A percentile compares a stretch with the other conserved stretches of the same genome.
These are phyloP conservation scores for Ochlodes sylvanus DNA, from an alignment of 2,888 invertebrate species.

Conservation along the genomic window DNA sequence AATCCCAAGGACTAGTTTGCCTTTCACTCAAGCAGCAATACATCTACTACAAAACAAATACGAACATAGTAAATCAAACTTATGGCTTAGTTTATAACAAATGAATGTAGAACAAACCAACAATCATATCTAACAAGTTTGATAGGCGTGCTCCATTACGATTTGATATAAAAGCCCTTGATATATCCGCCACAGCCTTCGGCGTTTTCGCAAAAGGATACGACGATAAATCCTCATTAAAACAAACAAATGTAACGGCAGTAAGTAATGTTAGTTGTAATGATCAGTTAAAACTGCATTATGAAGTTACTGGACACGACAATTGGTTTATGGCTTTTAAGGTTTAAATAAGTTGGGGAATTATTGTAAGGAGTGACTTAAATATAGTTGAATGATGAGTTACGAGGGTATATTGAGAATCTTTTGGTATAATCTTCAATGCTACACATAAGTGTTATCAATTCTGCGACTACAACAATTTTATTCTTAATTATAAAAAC, in stretches of 20 bases:
- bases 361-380: no score
- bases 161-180: constrained; percentile 26
- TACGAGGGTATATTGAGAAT: no score
- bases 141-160: constrained; percentile 24
- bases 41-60: neutral
- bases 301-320: constrained; percentile 38
- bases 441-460: no score
- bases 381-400: no score
- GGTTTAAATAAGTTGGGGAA: neutral
- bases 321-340: constrained; percentile 44
- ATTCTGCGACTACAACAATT: no score
- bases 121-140: constrained; percentile 23
- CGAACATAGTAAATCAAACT: neutral
- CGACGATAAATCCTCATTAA: constrained; percentile 33
- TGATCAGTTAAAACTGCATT: constrained; percentile 22
- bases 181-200: constrained; percentile 18
- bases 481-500: no score
- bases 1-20: neutral
- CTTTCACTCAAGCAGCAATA: neutral
- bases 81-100: constrained; percentile 15
- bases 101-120: constrained; percentile 12
- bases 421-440: no score
- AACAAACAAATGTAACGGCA: constrained; percentile 29
- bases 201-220: constrained; percentile 30
- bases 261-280: constrained; percentile 27